Conservation (phyloP, 1,140 invertebrate genomes). For the Gonatopus flavifemur region DNA sequence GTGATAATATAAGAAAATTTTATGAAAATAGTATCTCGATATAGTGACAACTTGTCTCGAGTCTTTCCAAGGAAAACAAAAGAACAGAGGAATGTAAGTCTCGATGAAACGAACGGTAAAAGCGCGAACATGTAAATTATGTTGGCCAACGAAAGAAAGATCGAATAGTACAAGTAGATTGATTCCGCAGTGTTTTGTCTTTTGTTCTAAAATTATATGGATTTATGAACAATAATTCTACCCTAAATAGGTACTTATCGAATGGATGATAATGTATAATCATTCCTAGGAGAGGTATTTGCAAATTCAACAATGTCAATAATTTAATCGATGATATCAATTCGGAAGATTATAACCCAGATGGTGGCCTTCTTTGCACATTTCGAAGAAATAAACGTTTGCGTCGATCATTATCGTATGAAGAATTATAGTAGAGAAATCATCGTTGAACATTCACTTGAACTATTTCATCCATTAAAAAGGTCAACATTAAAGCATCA, state of each 20-base stretch:
- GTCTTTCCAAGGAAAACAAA: too few relatives aligned
- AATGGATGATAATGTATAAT: neutral
- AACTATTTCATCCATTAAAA: conserved; percentile 3
- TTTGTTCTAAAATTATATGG: too few relatives aligned
- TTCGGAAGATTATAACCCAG: neutral
- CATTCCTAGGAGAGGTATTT: neutral
- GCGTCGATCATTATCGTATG: neutral
- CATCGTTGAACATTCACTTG: conserved; percentile 2
- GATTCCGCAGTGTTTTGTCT: too few relatives aligned
- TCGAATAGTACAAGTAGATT: too few relatives aligned
- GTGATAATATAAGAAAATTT: too few relatives aligned
- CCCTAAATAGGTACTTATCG: neutral
- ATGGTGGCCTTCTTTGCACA: neutral
- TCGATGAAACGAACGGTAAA: too few relatives aligned
- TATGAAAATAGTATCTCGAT: too few relatives aligned
- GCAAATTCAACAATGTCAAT: neutral
- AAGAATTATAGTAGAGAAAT: neutral
- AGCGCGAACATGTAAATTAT: too few relatives aligned
- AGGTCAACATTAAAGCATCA: conserved; percentile 10
- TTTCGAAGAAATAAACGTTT: neutral
- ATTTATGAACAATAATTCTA: neutral
- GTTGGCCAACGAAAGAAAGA: too few relatives aligned
- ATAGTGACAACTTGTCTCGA: too few relatives aligned
- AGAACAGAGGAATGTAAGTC: too few relatives aligned
- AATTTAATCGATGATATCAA: neutral